Evolutionary conservation across 2,797 vertebrate genomes (phyloP), one percentile per base, ranked within the genome.

Genomic region (Mareca strepera): DNA sequence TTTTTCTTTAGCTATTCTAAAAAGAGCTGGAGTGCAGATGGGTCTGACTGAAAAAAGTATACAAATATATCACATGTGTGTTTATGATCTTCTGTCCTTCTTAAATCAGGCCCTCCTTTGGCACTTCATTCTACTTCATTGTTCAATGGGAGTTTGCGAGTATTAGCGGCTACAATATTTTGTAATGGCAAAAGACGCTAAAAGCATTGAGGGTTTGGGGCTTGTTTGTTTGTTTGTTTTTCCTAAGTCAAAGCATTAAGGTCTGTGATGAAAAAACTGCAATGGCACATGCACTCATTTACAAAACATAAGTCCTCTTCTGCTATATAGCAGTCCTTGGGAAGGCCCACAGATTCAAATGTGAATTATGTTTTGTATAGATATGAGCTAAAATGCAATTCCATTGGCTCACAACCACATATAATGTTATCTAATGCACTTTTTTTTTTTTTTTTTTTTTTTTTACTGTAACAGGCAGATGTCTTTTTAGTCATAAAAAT

Each of bases 1-100:
- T 22, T 79, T 91, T 83, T 55, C 26, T 76, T 93, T 39, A 74
- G 58, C 46, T 76, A 2, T 82, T 86, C 67, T 70, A 48, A 73
- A 90, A 94, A 44, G 88, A 84, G 23, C 83, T 95, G 90, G 86
- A 84, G 37, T 41, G 39, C 83, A 94, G 86, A 95, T 86, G 88
- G 74, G 12, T 69, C 74, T 90, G 43, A 55, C n/a, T 75, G 48
- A 55, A 79, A 73, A 73, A 92, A 72, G 73, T 59, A 23, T 12
- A 88, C 76, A 92, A 86, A 91, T 88, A 63, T 11, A 88, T 58
- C 69, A 77, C 68, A 64, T 44, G 22, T 81, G 69, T 82, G 73
- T 87, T 94, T 93, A 78, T 68, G 80, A 35, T 86, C 73, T 87
- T 94, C 82, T 94, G 87, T 85, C 64, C 64, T 88, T 80, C 75